Evolutionary conservation across 2,888 invertebrate species (phyloP).

Genomic region (Flexamia atlantica): DNA sequence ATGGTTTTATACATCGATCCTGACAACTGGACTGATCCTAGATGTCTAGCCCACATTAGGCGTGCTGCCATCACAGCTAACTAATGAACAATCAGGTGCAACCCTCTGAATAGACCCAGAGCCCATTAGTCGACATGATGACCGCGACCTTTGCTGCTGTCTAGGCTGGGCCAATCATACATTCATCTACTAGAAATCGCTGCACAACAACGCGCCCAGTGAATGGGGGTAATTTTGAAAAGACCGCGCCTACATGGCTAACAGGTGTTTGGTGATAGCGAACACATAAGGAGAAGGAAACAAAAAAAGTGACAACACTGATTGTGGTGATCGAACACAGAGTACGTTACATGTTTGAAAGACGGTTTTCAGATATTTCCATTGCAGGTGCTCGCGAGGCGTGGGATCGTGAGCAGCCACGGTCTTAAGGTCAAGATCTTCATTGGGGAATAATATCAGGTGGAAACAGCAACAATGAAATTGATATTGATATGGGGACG

Average conservation of each 20-base stretch:
- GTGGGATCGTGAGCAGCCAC: too few species aligned
- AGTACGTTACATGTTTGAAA: too few species aligned
- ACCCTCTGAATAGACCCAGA: neutral
- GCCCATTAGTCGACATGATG: constrained; percentile 17
- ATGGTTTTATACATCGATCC: too few species aligned
- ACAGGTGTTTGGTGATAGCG: neutral
- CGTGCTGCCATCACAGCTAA: neutral
- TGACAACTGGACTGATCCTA: neutral
- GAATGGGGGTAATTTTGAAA: constrained; percentile 9
- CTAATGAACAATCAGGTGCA: constrained; percentile 8
- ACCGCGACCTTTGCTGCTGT: constrained; percentile 14
- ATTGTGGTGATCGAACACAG: too few species aligned
- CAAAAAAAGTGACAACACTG: too few species aligned
- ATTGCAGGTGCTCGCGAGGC: too few species aligned
- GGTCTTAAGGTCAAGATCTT: too few species aligned
- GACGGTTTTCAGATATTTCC: too few species aligned
- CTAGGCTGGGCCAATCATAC: constrained; percentile 13
- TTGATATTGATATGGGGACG: too few species aligned
- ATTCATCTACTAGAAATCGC: constrained; percentile 1
- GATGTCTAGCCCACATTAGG: neutral
- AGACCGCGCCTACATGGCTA: neutral
- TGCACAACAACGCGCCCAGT: neutral
- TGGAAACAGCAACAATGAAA: too few species aligned
- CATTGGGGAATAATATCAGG: too few species aligned
- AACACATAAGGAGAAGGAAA: neutral